Evolutionary conservation across 2,797 vertebrate species (phyloP).

Genomic region (Melopsittacus undulatus): DNA sequence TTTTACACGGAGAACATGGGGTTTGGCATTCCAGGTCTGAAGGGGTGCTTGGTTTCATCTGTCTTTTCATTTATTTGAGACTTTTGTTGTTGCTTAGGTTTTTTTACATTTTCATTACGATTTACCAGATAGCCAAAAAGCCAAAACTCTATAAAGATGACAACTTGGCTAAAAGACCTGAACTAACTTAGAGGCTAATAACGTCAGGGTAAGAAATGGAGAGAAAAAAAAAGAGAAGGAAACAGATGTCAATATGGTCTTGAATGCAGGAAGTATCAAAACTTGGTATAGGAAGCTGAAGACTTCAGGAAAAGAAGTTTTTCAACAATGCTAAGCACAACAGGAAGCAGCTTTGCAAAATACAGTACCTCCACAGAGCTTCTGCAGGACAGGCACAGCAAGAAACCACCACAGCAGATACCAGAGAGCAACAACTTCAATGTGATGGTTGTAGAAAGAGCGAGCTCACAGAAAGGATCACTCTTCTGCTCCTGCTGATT

Average conservation of each 20-base stretch:
- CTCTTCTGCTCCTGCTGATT: no score
- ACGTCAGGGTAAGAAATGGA: background rate
- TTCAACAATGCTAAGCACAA: background rate
- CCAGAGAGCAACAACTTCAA: background rate
- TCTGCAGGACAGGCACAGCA: background rate
- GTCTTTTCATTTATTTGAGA: background rate
- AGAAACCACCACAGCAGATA: background rate
- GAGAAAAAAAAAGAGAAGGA: background rate
- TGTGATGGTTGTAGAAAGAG: background rate
- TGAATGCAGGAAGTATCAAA: background rate
- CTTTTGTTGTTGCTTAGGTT: background rate
- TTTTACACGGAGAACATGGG: background rate
- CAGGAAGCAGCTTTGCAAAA: background rate
- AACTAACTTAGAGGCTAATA: background rate
- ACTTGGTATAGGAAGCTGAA: constrained; percentile 17
- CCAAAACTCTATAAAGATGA: background rate
- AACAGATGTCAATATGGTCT: constrained; percentile 29
- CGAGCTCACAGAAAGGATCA: background rate
- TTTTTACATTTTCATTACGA: background rate
- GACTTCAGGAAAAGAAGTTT: background rate
- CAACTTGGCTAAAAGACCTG: background rate
- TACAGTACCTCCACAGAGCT: fast-evolving
- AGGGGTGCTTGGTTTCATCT: background rate
- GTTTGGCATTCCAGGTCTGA: no score
- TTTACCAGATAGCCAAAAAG: background rate